Conservation (phyloP, 2,797 vertebrate genomes). For the Emydoidea blandingii region DNA sequence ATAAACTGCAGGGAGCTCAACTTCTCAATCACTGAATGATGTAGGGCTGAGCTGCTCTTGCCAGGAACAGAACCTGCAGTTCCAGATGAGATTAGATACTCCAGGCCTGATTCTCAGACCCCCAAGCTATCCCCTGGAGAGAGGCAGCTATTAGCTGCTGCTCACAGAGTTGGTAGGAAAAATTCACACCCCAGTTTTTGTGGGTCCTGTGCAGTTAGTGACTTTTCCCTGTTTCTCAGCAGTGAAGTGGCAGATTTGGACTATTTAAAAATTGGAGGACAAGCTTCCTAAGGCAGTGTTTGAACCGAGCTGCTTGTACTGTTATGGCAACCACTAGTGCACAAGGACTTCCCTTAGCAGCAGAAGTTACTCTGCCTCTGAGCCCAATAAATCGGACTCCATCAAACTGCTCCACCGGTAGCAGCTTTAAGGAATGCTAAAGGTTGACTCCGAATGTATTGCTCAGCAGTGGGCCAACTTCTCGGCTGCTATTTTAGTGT, state of each 20-base stretch:
- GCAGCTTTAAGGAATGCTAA: background rate
- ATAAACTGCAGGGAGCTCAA: background rate
- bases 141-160: background rate
- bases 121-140: background rate
- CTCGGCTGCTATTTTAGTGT: rapidly evolving
- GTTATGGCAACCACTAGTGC: background rate
- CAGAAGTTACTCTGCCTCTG: background rate
- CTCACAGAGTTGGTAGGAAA: background rate
- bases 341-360: background rate
- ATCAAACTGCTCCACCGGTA: background rate
- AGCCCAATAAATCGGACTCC: background rate
- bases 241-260: background rate
- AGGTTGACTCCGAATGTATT: background rate
- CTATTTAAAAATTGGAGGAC: background rate
- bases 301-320: background rate
- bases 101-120: background rate
- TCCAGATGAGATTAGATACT: background rate
- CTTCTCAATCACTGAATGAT: background rate
- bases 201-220: background rate
- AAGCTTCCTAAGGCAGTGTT: background rate
- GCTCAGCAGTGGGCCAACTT: background rate
- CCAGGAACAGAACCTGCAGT: background rate
- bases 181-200: background rate
- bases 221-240: background rate
- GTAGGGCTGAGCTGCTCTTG: background rate